Evolutionary conservation across 2,113 vertebrate genomes (phyloP).

Genomic region (Heliornis fulica): DNA sequence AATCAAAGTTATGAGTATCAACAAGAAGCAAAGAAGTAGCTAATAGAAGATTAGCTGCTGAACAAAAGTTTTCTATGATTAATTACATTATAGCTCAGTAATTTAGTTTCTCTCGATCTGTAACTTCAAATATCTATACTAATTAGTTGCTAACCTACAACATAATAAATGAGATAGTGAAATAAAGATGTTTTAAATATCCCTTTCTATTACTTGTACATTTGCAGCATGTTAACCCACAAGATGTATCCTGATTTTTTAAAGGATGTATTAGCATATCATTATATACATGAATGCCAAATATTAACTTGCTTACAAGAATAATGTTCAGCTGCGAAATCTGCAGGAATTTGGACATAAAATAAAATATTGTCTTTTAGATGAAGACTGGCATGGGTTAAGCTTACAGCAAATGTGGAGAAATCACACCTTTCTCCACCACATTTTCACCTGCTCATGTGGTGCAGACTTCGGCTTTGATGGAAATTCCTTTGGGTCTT

Average conservation of each 20-base stretch:
- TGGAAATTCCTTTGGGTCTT: constrained; percentile 44
- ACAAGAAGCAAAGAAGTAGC: constrained; percentile 12
- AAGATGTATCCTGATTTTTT: background rate
- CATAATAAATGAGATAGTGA: constrained; percentile 45
- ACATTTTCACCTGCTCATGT: constrained; percentile 61
- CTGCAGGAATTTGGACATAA: background rate
- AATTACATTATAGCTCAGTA: constrained; percentile 17
- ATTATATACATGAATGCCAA: background rate
- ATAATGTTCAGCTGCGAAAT: background rate
- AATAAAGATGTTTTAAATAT: constrained; percentile 41
- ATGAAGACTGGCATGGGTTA: constrained; percentile 21
- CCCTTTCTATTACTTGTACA: background rate
- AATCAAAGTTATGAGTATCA: constrained; percentile 36
- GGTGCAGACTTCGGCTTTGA: constrained; percentile 25
- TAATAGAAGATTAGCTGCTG: constrained; percentile 31
- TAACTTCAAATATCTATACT: constrained; percentile 48
- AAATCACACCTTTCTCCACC: constrained; percentile 47
- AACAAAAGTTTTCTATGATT: constrained; percentile 46
- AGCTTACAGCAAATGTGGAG: background rate
- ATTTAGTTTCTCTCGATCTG: constrained; percentile 24
- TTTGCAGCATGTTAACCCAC: background rate
- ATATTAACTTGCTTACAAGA: background rate
- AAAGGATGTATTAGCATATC: background rate
- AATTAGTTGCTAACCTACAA: constrained; percentile 52
- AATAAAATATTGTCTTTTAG: background rate